phyloP scores from a whole-genome alignment of 2,797 vertebrate genomes.

The Mallotus villosus region DNA sequence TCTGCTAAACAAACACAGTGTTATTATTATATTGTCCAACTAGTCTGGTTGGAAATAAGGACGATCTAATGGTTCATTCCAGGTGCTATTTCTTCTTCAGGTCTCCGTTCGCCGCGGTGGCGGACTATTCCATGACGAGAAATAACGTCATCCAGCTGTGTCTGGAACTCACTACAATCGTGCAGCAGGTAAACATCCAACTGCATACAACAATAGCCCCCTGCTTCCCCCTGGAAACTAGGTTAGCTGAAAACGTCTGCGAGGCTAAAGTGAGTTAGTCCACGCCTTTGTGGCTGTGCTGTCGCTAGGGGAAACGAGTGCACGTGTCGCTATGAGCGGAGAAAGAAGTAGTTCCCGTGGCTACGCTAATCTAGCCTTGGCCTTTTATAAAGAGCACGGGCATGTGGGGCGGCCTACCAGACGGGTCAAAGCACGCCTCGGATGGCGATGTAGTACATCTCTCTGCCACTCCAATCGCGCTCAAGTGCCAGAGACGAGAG shows the following conservation, averaged over 20 bases:
- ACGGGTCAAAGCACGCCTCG: background rate
- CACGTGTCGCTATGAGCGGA: background rate
- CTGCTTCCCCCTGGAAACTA: background rate
- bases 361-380: background rate
- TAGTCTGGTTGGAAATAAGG: constrained; percentile 59
- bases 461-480: background rate
- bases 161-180: constrained; percentile 97
- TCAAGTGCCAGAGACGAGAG: constrained; percentile 11
- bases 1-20: too few relatives aligned
- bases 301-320: background rate
- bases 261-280: background rate
- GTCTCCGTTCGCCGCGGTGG: constrained; percentile 97
- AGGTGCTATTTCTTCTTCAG: constrained; percentile 85
- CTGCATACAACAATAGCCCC: background rate
- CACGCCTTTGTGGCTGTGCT: background rate
- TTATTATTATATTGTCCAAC: constrained; percentile 43
- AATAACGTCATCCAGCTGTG: constrained; percentile 99
- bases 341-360: background rate
- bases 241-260: background rate
- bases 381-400: background rate
- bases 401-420: background rate
- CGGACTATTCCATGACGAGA: constrained; percentile 96
- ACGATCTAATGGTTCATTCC: constrained; percentile 80
- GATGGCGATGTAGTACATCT: constrained; percentile 2
- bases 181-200: constrained; percentile 85